Evolutionary conservation across 2,113 vertebrate genomes (phyloP).

Genomic region (Pimephales promelas): DNA sequence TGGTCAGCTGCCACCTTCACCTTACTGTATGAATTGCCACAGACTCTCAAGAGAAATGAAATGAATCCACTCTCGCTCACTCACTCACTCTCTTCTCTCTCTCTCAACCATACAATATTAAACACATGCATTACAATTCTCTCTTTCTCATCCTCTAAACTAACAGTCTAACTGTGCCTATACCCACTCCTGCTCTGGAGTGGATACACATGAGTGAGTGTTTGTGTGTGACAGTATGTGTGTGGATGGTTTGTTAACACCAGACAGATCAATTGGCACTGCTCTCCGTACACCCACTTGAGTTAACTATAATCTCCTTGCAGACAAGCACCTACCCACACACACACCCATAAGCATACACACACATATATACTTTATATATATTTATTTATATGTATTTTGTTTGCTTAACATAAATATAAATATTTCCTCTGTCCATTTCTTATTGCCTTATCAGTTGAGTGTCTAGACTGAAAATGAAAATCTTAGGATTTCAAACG

Average conservation of each 20-base stretch:
- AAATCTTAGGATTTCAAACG: not conserved
- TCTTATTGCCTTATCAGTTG: not conserved
- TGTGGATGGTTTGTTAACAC: constrained; percentile 73
- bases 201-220: constrained; percentile 1
- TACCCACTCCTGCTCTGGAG: not conserved
- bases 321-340: constrained; percentile 57
- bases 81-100: no score
- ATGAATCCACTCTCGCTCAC: not conserved
- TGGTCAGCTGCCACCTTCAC: constrained; percentile 25
- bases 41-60: constrained; percentile 30
- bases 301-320: constrained; percentile 72
- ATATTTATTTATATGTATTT: not conserved
- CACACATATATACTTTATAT: not conserved
- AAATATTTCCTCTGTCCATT: not conserved
- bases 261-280: constrained; percentile 76
- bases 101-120: constrained; percentile 48
- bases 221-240: constrained; percentile 48
- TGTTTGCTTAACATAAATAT: not conserved
- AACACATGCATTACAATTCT: constrained; percentile 52
- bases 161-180: not conserved
- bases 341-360: constrained; percentile 43
- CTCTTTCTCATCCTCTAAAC: not conserved
- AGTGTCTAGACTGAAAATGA: not conserved
- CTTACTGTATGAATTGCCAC: constrained; percentile 26
- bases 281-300: constrained; percentile 73